phyloP scores from a whole-genome alignment of 1,140 invertebrate species.

The Zaprionus kolodkinae region DNA sequence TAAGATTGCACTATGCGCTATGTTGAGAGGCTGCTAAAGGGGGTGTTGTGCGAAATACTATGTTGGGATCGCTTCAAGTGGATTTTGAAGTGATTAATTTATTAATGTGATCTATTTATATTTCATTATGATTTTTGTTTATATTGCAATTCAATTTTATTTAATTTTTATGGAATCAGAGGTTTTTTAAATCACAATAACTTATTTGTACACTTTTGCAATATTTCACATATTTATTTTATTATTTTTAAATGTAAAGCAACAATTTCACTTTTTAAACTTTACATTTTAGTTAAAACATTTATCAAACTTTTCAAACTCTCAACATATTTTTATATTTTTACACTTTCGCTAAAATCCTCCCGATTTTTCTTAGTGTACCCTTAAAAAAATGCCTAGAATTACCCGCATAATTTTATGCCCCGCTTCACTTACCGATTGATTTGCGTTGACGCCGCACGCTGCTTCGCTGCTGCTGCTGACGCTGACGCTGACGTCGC shows the following conservation, averaged over 20 bases:
- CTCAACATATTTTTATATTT: too few relatives aligned
- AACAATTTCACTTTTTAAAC: too few relatives aligned
- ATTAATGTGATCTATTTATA: not conserved
- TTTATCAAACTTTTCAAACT: too few relatives aligned
- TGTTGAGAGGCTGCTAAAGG: conserved; percentile 17
- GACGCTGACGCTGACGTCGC: conserved; percentile 35
- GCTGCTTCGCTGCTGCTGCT: conserved; percentile 48
- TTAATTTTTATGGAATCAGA: too few relatives aligned
- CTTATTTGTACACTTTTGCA: too few relatives aligned
- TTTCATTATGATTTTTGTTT: not conserved
- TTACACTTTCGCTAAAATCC: too few relatives aligned
- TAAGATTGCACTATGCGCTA: conserved; percentile 29
- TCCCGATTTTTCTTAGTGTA: too few relatives aligned
- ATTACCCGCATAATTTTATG: not conserved
- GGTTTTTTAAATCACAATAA: too few relatives aligned
- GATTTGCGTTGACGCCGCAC: conserved; percentile 52
- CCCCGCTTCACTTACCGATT: conserved; percentile 61
- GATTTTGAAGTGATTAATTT: not conserved
- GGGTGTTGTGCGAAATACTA: not conserved
- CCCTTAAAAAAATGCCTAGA: not conserved
- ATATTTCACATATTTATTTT: too few relatives aligned
- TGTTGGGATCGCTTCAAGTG: not conserved
- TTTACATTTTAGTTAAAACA: too few relatives aligned
- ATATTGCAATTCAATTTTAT: not conserved
- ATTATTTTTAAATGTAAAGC: too few relatives aligned